Evolutionary conservation across 2,888 invertebrate genomes (phyloP).

Genomic region (Dermolepida albohirtum): DNA sequence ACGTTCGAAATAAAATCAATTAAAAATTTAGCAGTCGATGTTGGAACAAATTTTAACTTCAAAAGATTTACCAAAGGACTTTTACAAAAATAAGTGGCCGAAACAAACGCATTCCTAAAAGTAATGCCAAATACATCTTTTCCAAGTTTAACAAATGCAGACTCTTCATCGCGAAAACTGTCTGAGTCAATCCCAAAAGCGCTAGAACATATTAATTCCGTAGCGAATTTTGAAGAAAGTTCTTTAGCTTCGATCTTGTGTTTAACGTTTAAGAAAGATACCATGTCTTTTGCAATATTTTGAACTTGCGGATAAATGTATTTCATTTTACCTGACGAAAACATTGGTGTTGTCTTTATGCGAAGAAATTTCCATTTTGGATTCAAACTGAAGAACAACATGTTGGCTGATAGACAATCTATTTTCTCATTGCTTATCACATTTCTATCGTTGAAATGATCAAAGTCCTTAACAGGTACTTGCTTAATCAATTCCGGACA

Average conservation of each 20-base stretch:
- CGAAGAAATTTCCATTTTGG: slow-evolving; percentile 68
- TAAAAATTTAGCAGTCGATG: slow-evolving; percentile 56
- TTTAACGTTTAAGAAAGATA: slow-evolving; percentile 23
- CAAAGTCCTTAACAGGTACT: slow-evolving; percentile 66
- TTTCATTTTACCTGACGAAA: slow-evolving; percentile 69
- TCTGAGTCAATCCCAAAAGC: slow-evolving; percentile 65
- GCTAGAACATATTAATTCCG: slow-evolving; percentile 60
- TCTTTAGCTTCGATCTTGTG: slow-evolving; percentile 11
- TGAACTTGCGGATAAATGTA: slow-evolving; percentile 66
- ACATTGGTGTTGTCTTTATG: slow-evolving; percentile 67
- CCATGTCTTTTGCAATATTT: slow-evolving; percentile 55
- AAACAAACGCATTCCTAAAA: background rate
- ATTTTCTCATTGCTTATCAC: slow-evolving; percentile 61
- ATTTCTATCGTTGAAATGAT: slow-evolving; percentile 65
- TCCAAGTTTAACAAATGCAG: slow-evolving; percentile 60
- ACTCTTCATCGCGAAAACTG: slow-evolving; percentile 59
- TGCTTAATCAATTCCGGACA: slow-evolving; percentile 66
- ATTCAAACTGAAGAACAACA: slow-evolving; percentile 64
- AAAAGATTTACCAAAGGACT: slow-evolving; percentile 56
- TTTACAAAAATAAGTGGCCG: slow-evolving; percentile 3
- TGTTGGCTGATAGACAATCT: slow-evolving; percentile 62
- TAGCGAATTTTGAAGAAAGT: slow-evolving; percentile 3
- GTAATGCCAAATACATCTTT: slow-evolving; percentile 31
- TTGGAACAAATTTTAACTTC: slow-evolving; percentile 57
- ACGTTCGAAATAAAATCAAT: slow-evolving; percentile 57